Conservation (phyloP, 2,113 vertebrate genomes). For the Atractosteus spatula region DNA sequence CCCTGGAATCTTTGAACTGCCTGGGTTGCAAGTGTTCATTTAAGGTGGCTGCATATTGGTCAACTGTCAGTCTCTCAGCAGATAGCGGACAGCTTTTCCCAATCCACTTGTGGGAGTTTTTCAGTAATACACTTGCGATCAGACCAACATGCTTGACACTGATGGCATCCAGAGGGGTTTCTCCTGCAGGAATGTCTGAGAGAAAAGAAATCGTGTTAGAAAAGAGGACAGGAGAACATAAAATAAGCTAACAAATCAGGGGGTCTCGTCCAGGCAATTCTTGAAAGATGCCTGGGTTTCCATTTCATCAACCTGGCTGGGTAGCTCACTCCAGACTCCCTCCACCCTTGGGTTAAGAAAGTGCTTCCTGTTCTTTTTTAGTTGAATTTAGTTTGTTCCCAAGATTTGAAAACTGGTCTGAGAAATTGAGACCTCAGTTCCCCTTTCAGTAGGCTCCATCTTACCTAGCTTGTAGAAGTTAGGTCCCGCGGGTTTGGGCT, state of each 20-base stretch:
- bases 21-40: slow-evolving; percentile 8
- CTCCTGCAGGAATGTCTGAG: slow-evolving; percentile 10
- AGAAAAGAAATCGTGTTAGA: background rate
- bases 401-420: background rate
- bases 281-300: no score
- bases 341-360: no score
- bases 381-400: no score
- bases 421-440: no score
- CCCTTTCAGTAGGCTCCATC: background rate
- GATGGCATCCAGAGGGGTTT: slow-evolving; percentile 12
- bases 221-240: no score
- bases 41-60: slow-evolving; percentile 7
- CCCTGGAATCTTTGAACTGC: slow-evolving; percentile 20
- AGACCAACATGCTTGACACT: slow-evolving; percentile 2
- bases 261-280: no score
- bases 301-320: background rate
- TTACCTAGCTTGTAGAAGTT: slow-evolving; percentile 24
- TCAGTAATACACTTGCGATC: background rate
- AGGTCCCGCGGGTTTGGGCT: slow-evolving; percentile 14
- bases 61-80: slow-evolving; percentile 11
- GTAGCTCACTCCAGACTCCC: no score
- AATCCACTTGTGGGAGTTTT: slow-evolving; percentile 10
- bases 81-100: slow-evolving; percentile 22
- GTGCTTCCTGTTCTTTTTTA: no score
- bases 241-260: no score